Conservation (phyloP, 2,888 invertebrate genomes). For the Matsumyia berberina region DNA sequence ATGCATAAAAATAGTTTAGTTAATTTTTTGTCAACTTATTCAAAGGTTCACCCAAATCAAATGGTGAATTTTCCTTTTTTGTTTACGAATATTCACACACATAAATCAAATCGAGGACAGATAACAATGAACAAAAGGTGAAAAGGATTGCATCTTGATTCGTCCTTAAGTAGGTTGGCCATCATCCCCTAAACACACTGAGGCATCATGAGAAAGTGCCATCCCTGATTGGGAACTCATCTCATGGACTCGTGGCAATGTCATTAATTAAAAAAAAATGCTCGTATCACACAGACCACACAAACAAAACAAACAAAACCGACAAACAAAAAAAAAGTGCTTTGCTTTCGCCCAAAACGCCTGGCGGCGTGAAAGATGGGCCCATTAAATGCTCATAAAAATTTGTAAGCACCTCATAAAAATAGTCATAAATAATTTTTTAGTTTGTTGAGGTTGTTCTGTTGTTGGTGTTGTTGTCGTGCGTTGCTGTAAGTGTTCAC, state of each 20-base stretch:
- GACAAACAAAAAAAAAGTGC: constrained; percentile 61
- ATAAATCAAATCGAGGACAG: constrained; percentile 69
- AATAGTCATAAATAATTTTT: constrained; percentile 84
- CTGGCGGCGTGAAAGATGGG: constrained; percentile 76
- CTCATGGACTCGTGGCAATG: constrained; percentile 71
- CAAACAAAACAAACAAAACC: constrained; percentile 60
- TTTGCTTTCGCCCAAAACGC: constrained; percentile 67
- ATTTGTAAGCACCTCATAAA: constrained; percentile 85
- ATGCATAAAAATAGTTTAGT: constrained; percentile 60
- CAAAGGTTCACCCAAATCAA: constrained; percentile 48
- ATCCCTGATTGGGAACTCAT: constrained; percentile 73
- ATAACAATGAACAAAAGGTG: constrained; percentile 19
- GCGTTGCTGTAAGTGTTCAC: constrained; percentile 66
- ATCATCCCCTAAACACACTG: constrained; percentile 66
- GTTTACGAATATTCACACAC: constrained; percentile 9
- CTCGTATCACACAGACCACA: constrained; percentile 39
- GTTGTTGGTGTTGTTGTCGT: constrained; percentile 72
- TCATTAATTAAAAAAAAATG: constrained; percentile 73
- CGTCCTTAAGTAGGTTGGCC: constrained; percentile 58
- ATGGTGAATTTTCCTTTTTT: constrained; percentile 13
- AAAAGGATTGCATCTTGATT: constrained; percentile 48
- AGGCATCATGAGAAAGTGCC: constrained; percentile 77
- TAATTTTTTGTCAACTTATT: constrained; percentile 2
- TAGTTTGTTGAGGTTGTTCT: constrained; percentile 47
- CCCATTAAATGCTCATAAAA: constrained; percentile 85